Evolutionary conservation across 2,113 vertebrate species (phyloP).

Genomic region (Guaruba guarouba): DNA sequence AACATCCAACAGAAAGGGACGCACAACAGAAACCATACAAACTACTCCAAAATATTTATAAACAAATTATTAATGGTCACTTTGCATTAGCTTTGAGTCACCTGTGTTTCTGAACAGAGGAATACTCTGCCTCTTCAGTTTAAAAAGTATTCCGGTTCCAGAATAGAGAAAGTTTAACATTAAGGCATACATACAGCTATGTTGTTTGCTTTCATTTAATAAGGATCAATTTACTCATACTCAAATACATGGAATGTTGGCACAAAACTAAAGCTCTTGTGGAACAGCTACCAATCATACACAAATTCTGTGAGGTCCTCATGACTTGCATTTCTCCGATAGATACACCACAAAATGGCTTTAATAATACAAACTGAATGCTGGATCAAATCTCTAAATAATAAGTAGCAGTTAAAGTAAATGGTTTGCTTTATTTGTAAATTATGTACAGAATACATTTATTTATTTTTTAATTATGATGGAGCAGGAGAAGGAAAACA

Average conservation of each 20-base stretch:
- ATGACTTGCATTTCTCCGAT: constrained; percentile 67
- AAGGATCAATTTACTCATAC: constrained; percentile 71
- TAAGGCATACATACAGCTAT: constrained; percentile 78
- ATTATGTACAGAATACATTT: constrained; percentile 81
- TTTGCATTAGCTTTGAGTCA: constrained; percentile 45
- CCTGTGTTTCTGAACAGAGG: constrained; percentile 34
- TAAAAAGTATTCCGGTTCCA: constrained; percentile 59
- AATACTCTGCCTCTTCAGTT: constrained; percentile 51
- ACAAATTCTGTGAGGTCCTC: constrained; percentile 66
- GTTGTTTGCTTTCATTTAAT: constrained; percentile 77
- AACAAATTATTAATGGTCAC: neutral
- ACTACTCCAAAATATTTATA: constrained; percentile 6
- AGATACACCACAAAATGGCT: constrained; percentile 75
- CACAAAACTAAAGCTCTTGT: constrained; percentile 78
- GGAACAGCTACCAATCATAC: constrained; percentile 69
- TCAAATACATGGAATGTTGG: constrained; percentile 84
- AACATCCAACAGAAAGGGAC: constrained; percentile 2
- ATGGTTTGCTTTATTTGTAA: constrained; percentile 79
- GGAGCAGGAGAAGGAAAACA: constrained; percentile 61
- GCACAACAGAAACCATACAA: neutral
- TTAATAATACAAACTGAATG: constrained; percentile 75
- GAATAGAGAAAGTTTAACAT: constrained; percentile 69
- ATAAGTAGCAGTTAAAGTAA: constrained; percentile 83
- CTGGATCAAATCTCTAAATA: constrained; percentile 79
- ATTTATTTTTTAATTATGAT: constrained; percentile 45